Conservation (phyloP, 2,888 invertebrate species). For the Iselma pallidipennis region DNA sequence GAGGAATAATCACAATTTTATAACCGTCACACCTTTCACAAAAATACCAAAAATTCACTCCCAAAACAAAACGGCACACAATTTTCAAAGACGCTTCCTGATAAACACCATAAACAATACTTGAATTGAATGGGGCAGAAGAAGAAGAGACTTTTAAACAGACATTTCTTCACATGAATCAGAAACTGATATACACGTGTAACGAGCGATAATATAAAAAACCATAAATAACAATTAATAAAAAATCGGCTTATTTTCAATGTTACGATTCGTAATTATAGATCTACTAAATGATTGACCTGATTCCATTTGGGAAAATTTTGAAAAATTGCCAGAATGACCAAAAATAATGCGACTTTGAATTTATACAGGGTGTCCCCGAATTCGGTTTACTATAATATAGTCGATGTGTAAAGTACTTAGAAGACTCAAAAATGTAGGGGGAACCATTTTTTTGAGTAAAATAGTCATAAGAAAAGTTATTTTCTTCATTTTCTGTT, state of each 20-base stretch:
- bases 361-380: too few relatives aligned
- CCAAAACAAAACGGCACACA: too few relatives aligned
- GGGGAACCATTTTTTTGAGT: too few relatives aligned
- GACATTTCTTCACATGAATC: background rate
- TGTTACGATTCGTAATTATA: background rate
- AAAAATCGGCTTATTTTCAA: background rate
- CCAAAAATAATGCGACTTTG: background rate
- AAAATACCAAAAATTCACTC: too few relatives aligned
- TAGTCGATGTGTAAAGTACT: too few relatives aligned
- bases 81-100: too few relatives aligned
- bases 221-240: background rate
- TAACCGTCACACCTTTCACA: background rate
- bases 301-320: background rate
- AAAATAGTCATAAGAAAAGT: too few relatives aligned
- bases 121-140: too few relatives aligned
- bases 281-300: background rate
- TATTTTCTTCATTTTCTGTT: too few relatives aligned
- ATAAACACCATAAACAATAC: too few relatives aligned
- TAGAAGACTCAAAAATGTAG: too few relatives aligned
- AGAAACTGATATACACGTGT: background rate
- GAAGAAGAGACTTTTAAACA: background rate
- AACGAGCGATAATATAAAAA: background rate
- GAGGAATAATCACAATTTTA: slow-evolving; percentile 14
- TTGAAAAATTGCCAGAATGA: background rate
- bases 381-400: too few relatives aligned